Base-by-base conservation (phyloP, 2,113 vertebrate species). In the Dasyurus viverrinus region DNA sequence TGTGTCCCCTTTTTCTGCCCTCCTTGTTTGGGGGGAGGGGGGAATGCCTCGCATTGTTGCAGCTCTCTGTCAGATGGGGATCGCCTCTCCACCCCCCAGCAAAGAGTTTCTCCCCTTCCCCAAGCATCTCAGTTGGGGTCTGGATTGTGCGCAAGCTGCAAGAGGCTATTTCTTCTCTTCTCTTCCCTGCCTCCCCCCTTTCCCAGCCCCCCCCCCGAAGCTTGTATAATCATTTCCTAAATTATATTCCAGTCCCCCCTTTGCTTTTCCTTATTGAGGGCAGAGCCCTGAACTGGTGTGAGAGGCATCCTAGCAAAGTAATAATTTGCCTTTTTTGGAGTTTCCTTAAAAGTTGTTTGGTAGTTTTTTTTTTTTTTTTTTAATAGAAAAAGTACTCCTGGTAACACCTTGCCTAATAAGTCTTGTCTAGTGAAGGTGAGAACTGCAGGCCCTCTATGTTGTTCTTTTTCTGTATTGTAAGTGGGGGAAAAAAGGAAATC, bases 141-240 rank as follows among this genome's bases (percentile, higher is more conserved):
- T 0, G 95, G 96, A 94, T 95, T 90, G 92, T 97, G 98, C 92
- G 94, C 92, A 60, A 95, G 94, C 95, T 60, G 84, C 53, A 0
- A 94, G 93, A 97, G 96, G 97, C 97, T 97, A 96, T 96, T 97
- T 94, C 95, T 95, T 97, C 93, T 93, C 97, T 97, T 68, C 30
- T 27, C 97, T 97, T 97, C 97, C 97, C 95, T 91, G 96, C 95
- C 97, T 54, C 94, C 95, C 57, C 60, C 92, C 76, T 90, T 90
- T 93, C 89, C 95, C 94, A 8, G 26, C 90, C 93, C 96, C 95
- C 93, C 96, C 95, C 96, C 53, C 23, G 97, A 96, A 96, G 94
- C 96, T 97, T 97, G 98, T 97, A 97, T 97, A 97, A 98, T 97
- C 97, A 97, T 97, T 97, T 97, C 98, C 98, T 97, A 97, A 97